A percentile compares a stretch with the other conserved stretches of the same genome.
These are phyloP conservation scores for Taeniopygia guttata DNA, from an alignment of 2,797 vertebrate species.

Conservation along the genomic window DNA sequence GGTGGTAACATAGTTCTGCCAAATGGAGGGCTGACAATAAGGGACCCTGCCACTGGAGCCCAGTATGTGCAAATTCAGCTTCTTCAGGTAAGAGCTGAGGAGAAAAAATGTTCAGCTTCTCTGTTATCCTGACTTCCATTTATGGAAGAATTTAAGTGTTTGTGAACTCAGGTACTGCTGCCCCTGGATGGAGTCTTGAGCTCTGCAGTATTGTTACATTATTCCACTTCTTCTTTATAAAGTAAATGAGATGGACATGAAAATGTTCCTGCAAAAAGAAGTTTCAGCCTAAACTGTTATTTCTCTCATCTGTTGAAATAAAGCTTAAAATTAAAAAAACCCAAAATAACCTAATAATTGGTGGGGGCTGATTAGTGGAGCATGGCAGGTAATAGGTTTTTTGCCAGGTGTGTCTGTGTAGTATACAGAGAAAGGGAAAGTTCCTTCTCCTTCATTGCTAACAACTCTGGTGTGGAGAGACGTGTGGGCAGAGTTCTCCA, in stretches of 20 bases:
- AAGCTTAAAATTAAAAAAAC: background rate
- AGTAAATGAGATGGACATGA: background rate
- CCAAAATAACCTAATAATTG: background rate
- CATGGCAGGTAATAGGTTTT: background rate
- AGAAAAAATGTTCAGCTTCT: background rate
- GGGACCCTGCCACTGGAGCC: conserved; percentile 81
- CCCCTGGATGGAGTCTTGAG: background rate
- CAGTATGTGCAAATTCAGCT: conserved; percentile 92
- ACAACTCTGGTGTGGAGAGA: background rate
- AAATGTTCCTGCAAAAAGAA: background rate
- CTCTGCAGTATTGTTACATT: background rate
- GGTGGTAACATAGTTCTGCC: conserved; percentile 75
- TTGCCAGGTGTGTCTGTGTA: background rate
- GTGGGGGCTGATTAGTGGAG: background rate
- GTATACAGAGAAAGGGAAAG: background rate
- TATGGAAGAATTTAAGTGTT: background rate
- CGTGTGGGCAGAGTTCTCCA: background rate
- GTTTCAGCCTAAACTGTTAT: background rate
- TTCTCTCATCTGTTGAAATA: background rate
- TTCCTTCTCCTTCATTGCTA: background rate
- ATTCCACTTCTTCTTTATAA: background rate
- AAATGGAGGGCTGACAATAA: conserved; percentile 80
- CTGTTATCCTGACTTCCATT: background rate
- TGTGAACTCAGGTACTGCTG: background rate
- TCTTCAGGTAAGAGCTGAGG: conserved; percentile 83